Percentiles rank a stretch among this genome's conserved stretches.
Conservation (phyloP, 2,797 vertebrate species). For the Sebastes umbrosus region DNA sequence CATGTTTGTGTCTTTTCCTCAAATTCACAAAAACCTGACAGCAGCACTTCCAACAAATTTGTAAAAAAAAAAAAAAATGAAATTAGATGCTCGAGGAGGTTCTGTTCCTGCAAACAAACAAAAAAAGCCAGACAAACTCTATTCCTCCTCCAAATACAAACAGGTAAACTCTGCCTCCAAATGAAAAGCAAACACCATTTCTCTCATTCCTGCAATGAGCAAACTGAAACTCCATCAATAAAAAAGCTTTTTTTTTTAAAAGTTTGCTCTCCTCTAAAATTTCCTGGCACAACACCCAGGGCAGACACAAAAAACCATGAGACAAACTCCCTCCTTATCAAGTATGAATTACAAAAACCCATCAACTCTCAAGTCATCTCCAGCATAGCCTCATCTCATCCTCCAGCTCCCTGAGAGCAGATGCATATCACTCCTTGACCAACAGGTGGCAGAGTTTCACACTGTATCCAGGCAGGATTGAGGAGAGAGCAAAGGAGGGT, state of each 20-base stretch:
- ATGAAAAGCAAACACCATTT: constrained; percentile 37
- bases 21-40: background rate
- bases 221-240: constrained; percentile 25
- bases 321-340: constrained; percentile 14
- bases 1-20: background rate
- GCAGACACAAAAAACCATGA: background rate
- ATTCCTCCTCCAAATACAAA: background rate
- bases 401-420: background rate
- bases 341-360: constrained; percentile 44
- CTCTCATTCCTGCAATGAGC: background rate
- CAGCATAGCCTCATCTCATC: constrained; percentile 32
- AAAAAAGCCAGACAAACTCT: background rate
- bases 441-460: constrained; percentile 80
- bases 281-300: background rate
- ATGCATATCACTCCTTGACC: constrained; percentile 29
- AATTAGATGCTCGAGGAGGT: background rate
- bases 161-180: constrained; percentile 16
- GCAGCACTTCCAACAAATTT: background rate
- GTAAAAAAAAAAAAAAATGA: background rate
- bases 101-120: background rate
- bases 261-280: background rate
- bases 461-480: constrained; percentile 67
- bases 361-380: constrained; percentile 45
- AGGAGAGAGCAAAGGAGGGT: background rate
- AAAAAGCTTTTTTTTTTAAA: too few species aligned